phyloP scores from a whole-genome alignment of 2,797 vertebrate genomes.

The Cichlasoma orientale region DNA sequence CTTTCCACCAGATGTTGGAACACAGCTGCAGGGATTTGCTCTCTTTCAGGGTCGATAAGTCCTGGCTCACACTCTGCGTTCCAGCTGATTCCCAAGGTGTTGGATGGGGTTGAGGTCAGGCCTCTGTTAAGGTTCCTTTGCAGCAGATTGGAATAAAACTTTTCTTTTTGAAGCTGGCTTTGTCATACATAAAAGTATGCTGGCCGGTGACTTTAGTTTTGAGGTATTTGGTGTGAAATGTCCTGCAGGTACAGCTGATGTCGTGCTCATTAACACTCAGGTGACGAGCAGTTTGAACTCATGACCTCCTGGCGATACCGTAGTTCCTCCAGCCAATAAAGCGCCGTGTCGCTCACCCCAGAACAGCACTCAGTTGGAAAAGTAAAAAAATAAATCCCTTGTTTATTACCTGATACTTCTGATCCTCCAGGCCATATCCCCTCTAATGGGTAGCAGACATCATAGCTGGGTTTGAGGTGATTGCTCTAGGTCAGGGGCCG shows the following conservation, averaged over 20 bases:
- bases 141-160: background rate
- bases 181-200: background rate
- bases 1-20: conserved; percentile 29
- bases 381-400: conserved; percentile 5
- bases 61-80: background rate
- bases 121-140: background rate
- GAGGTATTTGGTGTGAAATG: background rate
- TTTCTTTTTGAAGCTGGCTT: background rate
- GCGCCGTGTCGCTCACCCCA: background rate
- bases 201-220: background rate
- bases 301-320: background rate
- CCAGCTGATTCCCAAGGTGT: conserved; percentile 24
- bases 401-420: conserved; percentile 43
- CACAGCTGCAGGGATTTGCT: conserved; percentile 8
- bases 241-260: background rate
- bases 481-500: conserved; percentile 40
- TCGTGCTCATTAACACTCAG: background rate
- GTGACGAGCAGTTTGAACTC: conserved; percentile 16
- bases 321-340: conserved; percentile 18
- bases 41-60: conserved; percentile 7
- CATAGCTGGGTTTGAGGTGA: conserved; percentile 25
- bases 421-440: conserved; percentile 10
- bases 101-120: background rate
- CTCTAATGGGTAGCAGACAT: conserved; percentile 27
- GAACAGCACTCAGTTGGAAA: background rate